Base-by-base conservation (phyloP, 1,140 invertebrate genomes). In the Calephelis virginiensis region DNA sequence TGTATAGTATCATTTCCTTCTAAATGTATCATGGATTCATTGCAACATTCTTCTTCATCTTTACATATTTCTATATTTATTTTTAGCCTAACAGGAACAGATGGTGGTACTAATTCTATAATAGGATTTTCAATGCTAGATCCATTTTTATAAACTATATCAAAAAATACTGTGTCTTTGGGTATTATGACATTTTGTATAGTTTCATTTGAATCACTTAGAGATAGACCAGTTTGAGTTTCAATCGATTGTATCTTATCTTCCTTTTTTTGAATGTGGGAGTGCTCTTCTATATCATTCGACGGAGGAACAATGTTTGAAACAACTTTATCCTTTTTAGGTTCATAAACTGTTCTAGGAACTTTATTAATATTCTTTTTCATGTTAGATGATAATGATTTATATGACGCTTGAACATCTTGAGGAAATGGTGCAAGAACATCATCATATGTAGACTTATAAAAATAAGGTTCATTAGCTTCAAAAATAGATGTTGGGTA, bases 401-500 rank as follows among this genome's bases (percentile, higher is more conserved):
- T 80, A 61, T 78, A 84, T 8, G 75, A 71, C 1, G 68, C 38
- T 70, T 77, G 78, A 0, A 87, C 79, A 40, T 85, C 83, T 40
- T 73, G 68, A 63, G 76, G 63, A 72, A 88, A 88, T 11, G 83
- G 77, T 7, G 71, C 75, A 11, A 78, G 14, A 37, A 77, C 69
- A n/a, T 68, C 60, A 56, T 78, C 73, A 6, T 67, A 64, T 9
- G 38, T 63, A 4, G 69, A 66, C 14, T 66, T 73, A 48, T 76
- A 81, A 61, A 78, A 86, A 70, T 78, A 89, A 28, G 81, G 83
- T 56, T 81, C 72, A 46, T 61, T 62, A 4, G 73, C 48, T 14
- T 86, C 83, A 62, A 82, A 69, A 43, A 83, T 71, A 60, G 74
- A 71, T n/a, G 72, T 80, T 40, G 86, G 86, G 56, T 86, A 87